Conservation (phyloP, 2,113 vertebrate genomes). For the Passer montanus region DNA sequence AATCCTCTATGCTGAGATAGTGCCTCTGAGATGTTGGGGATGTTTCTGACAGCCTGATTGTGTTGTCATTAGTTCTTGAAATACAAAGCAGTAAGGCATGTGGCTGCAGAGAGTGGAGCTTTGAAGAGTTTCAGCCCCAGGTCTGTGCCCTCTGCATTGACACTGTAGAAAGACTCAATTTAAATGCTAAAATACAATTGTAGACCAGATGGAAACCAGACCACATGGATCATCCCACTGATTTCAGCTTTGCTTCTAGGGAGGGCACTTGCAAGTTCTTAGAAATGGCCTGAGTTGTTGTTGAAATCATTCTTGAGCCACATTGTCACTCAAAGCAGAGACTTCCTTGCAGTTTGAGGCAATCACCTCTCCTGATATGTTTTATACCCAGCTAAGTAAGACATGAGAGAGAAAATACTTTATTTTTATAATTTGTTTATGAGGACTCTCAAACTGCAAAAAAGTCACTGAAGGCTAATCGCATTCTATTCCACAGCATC, state of each 20-base stretch:
- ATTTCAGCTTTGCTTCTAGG: neutral
- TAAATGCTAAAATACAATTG: neutral
- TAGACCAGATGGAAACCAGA: neutral
- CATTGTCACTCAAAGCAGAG: neutral
- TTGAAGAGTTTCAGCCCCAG: neutral
- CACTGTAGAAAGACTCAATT: neutral
- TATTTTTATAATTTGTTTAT: neutral
- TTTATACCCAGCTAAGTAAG: neutral
- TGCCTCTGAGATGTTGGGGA: neutral
- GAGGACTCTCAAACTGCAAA: neutral
- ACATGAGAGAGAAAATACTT: neutral
- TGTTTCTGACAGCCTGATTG: neutral
- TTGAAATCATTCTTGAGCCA: neutral
- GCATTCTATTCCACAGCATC: neutral
- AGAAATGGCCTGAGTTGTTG: fast-evolving
- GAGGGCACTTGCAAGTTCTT: neutral
- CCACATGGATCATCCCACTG: neutral
- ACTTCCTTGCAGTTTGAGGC: neutral
- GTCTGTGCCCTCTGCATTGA: neutral
- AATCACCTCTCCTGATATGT: neutral
- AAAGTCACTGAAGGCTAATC: neutral
- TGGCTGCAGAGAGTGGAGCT: neutral
- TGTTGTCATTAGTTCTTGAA: neutral
- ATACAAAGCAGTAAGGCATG: neutral
- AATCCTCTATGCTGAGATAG: neutral